phyloP scores from a whole-genome alignment of 2,113 vertebrate genomes.

The Gadus macrocephalus region DNA sequence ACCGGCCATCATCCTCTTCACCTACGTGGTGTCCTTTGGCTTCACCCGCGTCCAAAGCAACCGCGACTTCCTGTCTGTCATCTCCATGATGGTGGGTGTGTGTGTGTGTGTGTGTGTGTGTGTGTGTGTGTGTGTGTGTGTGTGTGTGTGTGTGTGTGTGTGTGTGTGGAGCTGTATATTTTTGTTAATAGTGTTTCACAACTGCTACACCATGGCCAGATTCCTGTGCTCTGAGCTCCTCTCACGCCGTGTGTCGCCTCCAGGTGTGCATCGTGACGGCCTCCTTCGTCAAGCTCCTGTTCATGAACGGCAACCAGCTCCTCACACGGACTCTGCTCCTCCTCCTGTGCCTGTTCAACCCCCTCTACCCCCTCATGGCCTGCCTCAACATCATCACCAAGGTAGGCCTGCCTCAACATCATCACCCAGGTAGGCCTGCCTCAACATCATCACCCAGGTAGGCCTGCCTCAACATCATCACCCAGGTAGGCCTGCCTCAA shows the following conservation, averaged over 20 bases:
- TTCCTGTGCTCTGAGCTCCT: not conserved
- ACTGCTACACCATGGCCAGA: not conserved
- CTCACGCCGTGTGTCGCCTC: not conserved
- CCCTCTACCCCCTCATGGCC: constrained; percentile 90
- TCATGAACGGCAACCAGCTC: constrained; percentile 70
- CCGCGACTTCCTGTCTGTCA: constrained; percentile 90
- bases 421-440: too few relatives aligned
- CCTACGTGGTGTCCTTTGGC: constrained; percentile 87
- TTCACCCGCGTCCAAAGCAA: constrained; percentile 88
- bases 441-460: too few relatives aligned
- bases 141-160: not conserved
- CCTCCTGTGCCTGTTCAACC: constrained; percentile 81
- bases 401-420: constrained; percentile 60
- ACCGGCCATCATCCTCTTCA: constrained; percentile 88
- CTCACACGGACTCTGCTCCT: constrained; percentile 77
- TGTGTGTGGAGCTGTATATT: not conserved
- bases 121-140: not conserved
- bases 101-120: not conserved
- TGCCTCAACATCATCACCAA: constrained; percentile 90
- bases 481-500: too few relatives aligned
- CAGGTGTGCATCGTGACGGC: constrained; percentile 76
- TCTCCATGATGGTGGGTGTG: constrained; percentile 88
- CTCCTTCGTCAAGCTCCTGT: constrained; percentile 72
- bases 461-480: too few relatives aligned
- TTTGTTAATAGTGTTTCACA: not conserved